Base-by-base conservation (phyloP, 2,888 invertebrate species). In the Pheosia gnoma region DNA sequence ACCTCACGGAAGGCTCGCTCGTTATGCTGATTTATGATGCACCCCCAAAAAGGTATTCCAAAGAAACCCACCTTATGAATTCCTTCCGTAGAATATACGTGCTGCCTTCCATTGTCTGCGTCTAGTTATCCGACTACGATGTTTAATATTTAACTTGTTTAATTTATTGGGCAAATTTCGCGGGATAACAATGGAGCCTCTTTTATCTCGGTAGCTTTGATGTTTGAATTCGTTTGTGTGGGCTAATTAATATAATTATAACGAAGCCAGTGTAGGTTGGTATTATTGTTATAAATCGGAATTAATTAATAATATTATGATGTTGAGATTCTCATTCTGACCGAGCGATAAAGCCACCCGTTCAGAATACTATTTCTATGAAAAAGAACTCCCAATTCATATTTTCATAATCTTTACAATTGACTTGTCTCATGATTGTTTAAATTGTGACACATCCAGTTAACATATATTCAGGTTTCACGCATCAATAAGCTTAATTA, bases 1-100 rank as follows among this genome's bases (percentile, higher is more conserved):
- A 91, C 87, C 89, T 89, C 84, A 81, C 86, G 89, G 90, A 88
- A 91, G 87, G 85, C 82, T 83, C 75, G 82, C 90, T 90, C 91
- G 90, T 93, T 92, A 91, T 86, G 82, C 87, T 93, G 93, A 93
- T 93, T 93, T 93, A 93, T 87, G 91, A 80, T 80, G 79, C 84
- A 82, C 82, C 87, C 75, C 87, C 83, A 72, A 87, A 87, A 87
- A 84, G 84, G 86, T 85, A 84, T 82, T 81, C 76, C 81, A 82
- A 84, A 83, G 85, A 83, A 86, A 77, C 75, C 76, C 81, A 81
- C 83, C 86, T 86, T 86, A 84, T 86, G 86, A 85, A 87, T 85
- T 85, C 82, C 81, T 84, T 79, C 78, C 71, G 74, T 73, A 75
- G 79, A 82, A 83, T 86, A 84, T 84, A 82, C 83, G 79, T 81